Conservation (phyloP, 2,797 vertebrate genomes). For the Taeniopygia guttata region DNA sequence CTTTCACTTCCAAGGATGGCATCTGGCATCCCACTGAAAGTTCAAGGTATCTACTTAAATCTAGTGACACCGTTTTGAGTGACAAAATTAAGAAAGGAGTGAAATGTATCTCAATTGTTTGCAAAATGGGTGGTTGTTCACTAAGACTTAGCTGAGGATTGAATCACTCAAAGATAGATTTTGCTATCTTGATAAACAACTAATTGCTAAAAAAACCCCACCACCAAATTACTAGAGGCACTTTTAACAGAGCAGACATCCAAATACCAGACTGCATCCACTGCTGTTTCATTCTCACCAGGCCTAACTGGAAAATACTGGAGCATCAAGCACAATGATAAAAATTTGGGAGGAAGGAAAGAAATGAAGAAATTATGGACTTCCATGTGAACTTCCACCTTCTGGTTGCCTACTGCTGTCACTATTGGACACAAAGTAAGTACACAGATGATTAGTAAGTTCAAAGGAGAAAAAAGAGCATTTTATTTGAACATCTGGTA, state of each 20-base stretch:
- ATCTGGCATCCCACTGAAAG: background rate
- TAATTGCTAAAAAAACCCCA: fast-evolving
- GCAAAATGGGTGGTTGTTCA: background rate
- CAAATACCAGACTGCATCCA: background rate
- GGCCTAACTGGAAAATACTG: background rate
- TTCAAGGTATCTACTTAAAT: background rate
- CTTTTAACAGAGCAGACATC: background rate
- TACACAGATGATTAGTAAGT: too few species aligned
- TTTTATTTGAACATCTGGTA: too few species aligned
- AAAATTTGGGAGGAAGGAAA: background rate
- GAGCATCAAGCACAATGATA: background rate
- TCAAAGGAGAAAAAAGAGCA: too few species aligned
- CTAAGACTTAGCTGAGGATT: background rate
- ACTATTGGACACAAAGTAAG: too few species aligned
- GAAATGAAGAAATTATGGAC: background rate
- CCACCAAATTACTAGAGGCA: background rate
- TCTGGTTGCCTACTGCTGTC: background rate
- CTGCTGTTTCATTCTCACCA: background rate
- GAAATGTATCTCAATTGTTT: background rate
- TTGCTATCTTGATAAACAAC: background rate
- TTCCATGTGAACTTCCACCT: background rate
- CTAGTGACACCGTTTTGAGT: background rate
- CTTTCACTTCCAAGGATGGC: background rate
- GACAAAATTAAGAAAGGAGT: background rate
- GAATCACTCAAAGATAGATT: background rate